Conservation (phyloP, 2,888 invertebrate genomes). For the Cerceris ruficornis region DNA sequence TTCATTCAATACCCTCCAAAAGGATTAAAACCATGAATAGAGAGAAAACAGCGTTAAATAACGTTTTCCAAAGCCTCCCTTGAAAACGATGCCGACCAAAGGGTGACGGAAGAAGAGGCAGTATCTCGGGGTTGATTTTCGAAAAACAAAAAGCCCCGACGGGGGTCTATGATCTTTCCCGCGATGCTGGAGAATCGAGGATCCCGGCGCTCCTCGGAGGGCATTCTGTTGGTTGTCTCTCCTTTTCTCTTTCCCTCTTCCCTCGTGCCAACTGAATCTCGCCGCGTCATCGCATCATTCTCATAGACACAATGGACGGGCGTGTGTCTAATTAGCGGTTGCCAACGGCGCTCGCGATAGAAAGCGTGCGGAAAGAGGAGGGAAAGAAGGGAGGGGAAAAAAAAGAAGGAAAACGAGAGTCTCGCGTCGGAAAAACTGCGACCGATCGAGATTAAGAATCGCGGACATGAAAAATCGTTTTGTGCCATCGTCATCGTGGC, state of each 20-base stretch:
- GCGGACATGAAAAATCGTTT: constrained; percentile 36
- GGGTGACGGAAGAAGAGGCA: too few relatives aligned
- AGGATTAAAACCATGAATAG: too few relatives aligned
- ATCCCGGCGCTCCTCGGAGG: neutral
- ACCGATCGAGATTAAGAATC: constrained; percentile 36
- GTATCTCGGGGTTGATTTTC: too few relatives aligned
- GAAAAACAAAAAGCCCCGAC: too few relatives aligned
- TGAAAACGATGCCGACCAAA: too few relatives aligned
- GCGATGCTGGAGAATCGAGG: neutral
- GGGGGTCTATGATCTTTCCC: neutral
- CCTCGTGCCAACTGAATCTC: constrained; percentile 26
- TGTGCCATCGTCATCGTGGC: constrained; percentile 29
- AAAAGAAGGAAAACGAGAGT: constrained; percentile 1
- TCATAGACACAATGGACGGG: constrained; percentile 56
- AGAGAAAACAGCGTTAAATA: too few relatives aligned
- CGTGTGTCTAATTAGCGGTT: constrained; percentile 63
- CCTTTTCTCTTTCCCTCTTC: constrained; percentile 6
- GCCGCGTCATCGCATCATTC: constrained; percentile 56
- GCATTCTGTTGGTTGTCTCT: neutral
- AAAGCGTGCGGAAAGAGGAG: constrained; percentile 5
- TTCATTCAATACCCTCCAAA: too few relatives aligned
- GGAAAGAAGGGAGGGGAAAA: neutral
- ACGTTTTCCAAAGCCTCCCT: too few relatives aligned
- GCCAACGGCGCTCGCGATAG: constrained; percentile 43
- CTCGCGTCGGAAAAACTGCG: constrained; percentile 27